A percentile compares a stretch with the other conserved stretches of the same genome.
These are phyloP conservation scores for Gallinago media DNA, from an alignment of 2,113 vertebrate genomes.

Conservation along the genomic window DNA sequence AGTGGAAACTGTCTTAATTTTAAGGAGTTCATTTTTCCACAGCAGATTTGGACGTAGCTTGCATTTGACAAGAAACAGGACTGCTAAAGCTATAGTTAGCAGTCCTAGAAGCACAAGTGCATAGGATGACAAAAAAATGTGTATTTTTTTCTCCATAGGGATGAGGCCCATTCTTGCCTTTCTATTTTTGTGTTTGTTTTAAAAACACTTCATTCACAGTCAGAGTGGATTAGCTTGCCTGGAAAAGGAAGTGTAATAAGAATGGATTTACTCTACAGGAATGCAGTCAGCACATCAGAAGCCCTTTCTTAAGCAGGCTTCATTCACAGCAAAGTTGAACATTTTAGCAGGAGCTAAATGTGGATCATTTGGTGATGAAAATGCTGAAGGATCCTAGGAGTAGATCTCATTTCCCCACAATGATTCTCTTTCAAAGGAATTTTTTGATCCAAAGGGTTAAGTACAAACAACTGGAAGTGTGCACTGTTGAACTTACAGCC, in stretches of 20 bases:
- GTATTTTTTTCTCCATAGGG: neutral
- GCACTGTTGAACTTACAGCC: neutral
- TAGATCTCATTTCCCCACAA: neutral
- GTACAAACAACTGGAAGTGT: neutral
- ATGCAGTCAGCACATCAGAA: neutral
- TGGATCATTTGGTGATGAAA: neutral
- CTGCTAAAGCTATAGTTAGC: neutral
- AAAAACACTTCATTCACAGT: neutral
- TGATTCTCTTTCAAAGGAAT: neutral
- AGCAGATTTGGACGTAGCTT: neutral
- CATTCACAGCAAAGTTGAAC: neutral
- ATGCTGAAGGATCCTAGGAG: neutral
- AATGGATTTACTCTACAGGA: slow-evolving; percentile 6
- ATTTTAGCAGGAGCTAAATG: neutral
- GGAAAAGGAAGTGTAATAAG: neutral
- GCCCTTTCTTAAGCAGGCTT: neutral
- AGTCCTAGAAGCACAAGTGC: neutral
- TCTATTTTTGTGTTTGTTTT: slow-evolving; percentile 17
- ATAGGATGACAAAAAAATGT: neutral
- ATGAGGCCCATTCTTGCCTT: neutral
- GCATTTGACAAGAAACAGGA: slow-evolving; percentile 22
- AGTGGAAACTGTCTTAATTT: slow-evolving; percentile 30
- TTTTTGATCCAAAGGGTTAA: neutral
- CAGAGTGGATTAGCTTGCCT: neutral
- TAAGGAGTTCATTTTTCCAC: slow-evolving; percentile 31